Base-by-base conservation (phyloP, 2,797 vertebrate species). In the Anableps anableps region DNA sequence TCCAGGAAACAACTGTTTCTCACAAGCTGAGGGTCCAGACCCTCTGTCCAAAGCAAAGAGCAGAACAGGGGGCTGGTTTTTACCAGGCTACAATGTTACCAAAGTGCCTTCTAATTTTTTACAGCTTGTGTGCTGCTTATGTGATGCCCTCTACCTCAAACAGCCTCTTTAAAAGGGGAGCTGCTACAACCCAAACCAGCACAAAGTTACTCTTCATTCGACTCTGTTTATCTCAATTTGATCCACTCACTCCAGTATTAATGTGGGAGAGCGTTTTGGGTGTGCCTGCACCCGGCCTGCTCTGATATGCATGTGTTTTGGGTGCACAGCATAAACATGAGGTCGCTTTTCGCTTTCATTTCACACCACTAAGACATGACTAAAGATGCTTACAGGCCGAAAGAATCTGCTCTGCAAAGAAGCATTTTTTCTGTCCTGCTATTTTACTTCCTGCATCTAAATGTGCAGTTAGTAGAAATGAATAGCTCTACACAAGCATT, bases 401-500 rank as follows among this genome's bases (percentile, higher is more conserved):
- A 62, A 13, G 53, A 29, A n/a, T 84, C 71, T 72, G 38, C 36
- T 79, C 66, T 62, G 48, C 53, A 43, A 71, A 58, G 45, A 81
- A 77, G 41, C 43, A 47, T 31, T 53, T 77, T n/a, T 19, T 13
- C 38, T 43, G 26, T n/a, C 51, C 43, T 31, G 72, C 62, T 2
- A 23, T 21, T 74, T 51, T 36, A 6, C 23, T 23, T 66, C 53
- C 43, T 34, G 36, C 75, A 34, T 36, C 34, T 62, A 31, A 86
- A 83, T 75, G 47, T 76, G 55, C 75, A 82, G 34, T 81, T n/a
- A 75, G 21, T n/a, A 34, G 62, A 76, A 77, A 85, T 62, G 1
- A 84, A 88, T 71, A 23, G 74, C 19, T 26, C 60, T 5, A 73
- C 34, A 80, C 83, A 81, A 70, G 68, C 76, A 84, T 55, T 10